These are phyloP conservation scores for Pollicipes pollicipes DNA, from an alignment of 1,140 invertebrate species.

Conservation along the genomic window DNA sequence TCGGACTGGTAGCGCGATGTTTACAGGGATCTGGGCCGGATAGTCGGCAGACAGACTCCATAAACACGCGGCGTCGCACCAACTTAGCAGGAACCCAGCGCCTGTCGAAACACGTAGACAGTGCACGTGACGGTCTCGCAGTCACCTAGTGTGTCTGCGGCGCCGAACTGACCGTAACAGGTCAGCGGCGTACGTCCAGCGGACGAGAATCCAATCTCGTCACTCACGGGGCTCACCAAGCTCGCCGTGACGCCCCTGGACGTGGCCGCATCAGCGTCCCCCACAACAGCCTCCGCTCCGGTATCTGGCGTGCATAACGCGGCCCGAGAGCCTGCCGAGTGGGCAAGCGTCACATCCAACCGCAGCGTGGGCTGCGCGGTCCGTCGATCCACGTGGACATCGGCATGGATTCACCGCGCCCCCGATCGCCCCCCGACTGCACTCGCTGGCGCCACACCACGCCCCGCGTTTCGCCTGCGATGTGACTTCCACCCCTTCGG, in stretches of 20 bases:
- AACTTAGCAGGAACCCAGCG: background rate
- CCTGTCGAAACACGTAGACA: constrained; percentile 5
- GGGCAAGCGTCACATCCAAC: background rate
- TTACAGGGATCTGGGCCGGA: background rate
- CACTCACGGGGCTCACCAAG: background rate
- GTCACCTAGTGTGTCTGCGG: background rate
- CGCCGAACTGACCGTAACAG: background rate
- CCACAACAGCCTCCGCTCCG: constrained; percentile 3
- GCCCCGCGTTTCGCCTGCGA: too few relatives aligned
- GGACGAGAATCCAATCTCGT: background rate
- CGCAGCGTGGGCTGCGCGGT: background rate
- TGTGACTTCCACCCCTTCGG: background rate
- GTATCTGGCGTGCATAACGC: constrained; percentile 6
- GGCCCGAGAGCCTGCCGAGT: background rate
- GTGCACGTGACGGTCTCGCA: background rate
- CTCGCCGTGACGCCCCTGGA: background rate
- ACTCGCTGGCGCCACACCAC: too few relatives aligned
- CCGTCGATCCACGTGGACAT: background rate
- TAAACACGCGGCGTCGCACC: constrained; percentile 5
- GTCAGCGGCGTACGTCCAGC: background rate
- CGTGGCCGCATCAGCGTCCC: background rate
- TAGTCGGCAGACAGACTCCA: constrained; percentile 2
- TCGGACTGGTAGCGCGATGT: background rate
- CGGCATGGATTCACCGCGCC: background rate
- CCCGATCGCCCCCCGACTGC: too few relatives aligned